Evolutionary conservation across 2,888 invertebrate genomes (phyloP), one percentile per base, ranked within the genome.

Genomic region (Dione juno): DNA sequence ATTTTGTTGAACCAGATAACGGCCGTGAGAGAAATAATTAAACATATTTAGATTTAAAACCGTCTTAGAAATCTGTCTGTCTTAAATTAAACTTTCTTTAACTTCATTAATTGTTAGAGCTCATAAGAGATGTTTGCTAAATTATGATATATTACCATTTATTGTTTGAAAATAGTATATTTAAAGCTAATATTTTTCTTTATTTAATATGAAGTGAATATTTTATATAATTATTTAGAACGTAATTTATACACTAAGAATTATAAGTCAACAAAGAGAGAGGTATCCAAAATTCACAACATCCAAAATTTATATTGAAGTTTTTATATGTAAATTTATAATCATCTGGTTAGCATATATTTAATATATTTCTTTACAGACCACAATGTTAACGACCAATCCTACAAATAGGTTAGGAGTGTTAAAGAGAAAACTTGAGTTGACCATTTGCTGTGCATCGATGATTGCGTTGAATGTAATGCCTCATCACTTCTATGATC

Each of bases 21-120:
- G 61, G 69, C 71, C 70, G 72, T 73, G 71, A 71, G 72, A 76
- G 66, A 65, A 69, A 63, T 53, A 54, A 63, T 35, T 0, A 52
- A 45, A 19, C 63, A 61, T 68, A 45, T 63, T 68, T 45, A 53
- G 37, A 53, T 63, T 61, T 9, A 11, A 53, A 57, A 35, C 43
- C n/a, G 10, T 57, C 1, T 3, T 35, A 40, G 48, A 37, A 50
- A 35, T 48, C 28, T n/a, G 8, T n/a, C 41, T 63, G 19, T 19
- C 7, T 48, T 37, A 6, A 14, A 35, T 48, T 48, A n/a, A 40
- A 50, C 13, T 64, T 64, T 40, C 19, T 13, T 28, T 43, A 28
- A 21, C 14, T 21, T 10, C 14, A 3, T 28, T 14, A 3, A 45
- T 28, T 21, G 43, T 59, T 21, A 59, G 13, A n/a, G 13, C 3